Conservation (phyloP, 2,113 vertebrate species). For the Muscicapa adusta region DNA sequence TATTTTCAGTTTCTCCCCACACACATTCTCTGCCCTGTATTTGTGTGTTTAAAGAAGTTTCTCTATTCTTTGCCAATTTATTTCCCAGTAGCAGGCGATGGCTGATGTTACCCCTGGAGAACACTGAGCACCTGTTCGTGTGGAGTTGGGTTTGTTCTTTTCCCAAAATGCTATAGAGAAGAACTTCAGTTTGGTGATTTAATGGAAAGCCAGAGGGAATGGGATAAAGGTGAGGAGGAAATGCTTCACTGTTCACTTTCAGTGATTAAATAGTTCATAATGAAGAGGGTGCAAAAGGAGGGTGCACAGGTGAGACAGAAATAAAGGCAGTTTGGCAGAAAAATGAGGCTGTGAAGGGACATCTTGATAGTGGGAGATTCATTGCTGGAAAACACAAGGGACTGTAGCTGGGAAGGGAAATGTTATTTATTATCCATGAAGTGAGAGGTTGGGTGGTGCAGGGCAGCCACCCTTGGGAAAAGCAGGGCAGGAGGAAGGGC, state of each 20-base stretch:
- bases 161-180: neutral
- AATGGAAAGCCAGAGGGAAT: neutral
- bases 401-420: neutral
- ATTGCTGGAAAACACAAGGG: neutral
- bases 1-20: neutral
- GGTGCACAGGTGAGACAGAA: neutral
- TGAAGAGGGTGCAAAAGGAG: neutral
- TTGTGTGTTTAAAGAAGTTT: neutral
- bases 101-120: neutral
- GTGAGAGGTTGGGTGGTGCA: neutral
- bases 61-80: neutral
- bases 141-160: neutral
- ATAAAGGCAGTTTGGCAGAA: neutral
- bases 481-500: neutral
- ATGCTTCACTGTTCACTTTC: neutral
- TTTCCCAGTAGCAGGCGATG: neutral
- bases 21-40: neutral
- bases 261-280: neutral
- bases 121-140: accelerated
- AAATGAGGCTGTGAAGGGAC: neutral
- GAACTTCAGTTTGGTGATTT: neutral
- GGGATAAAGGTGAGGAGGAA: neutral
- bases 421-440: neutral
- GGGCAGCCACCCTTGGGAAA: neutral
- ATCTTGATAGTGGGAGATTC: neutral